Percentiles rank a stretch among this genome's conserved stretches.
Conservation (phyloP, 1,140 invertebrate species). For the Lepidurus arcticus region DNA sequence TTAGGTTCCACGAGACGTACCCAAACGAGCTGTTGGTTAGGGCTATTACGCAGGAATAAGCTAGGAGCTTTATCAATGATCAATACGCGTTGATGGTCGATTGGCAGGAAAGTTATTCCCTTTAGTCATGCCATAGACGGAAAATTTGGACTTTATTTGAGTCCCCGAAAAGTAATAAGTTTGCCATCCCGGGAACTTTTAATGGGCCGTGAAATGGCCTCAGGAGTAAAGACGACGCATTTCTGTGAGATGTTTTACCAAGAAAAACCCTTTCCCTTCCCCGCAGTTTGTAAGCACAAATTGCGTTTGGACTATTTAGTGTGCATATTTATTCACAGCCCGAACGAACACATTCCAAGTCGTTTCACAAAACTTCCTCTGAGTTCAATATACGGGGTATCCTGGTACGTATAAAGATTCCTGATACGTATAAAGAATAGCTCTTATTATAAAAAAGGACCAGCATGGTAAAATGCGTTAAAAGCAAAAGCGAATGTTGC, state of each 20-base stretch:
- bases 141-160: background rate
- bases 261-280: background rate
- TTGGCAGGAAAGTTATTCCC: conserved; percentile 10
- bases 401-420: too few species aligned
- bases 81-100: conserved; percentile 15
- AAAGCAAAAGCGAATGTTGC: too few species aligned
- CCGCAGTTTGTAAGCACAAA: background rate
- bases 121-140: background rate
- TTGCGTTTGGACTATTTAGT: too few species aligned
- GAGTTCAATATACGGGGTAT: too few species aligned
- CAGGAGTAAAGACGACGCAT: background rate
- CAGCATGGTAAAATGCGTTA: too few species aligned
- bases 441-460: too few species aligned
- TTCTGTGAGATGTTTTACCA: background rate
- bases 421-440: too few species aligned
- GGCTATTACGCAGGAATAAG: conserved; percentile 3
- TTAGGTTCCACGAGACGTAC: conserved; percentile 2
- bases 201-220: background rate
- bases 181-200: background rate
- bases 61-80: conserved; percentile 6
- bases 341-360: too few species aligned
- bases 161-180: background rate
- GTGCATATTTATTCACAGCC: too few species aligned
- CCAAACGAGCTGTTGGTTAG: conserved; percentile 1
- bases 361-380: too few species aligned